Percentiles rank a stretch among this genome's conserved stretches.
Conservation (phyloP, 2,797 vertebrate genomes). For the Poecile montanus region DNA sequence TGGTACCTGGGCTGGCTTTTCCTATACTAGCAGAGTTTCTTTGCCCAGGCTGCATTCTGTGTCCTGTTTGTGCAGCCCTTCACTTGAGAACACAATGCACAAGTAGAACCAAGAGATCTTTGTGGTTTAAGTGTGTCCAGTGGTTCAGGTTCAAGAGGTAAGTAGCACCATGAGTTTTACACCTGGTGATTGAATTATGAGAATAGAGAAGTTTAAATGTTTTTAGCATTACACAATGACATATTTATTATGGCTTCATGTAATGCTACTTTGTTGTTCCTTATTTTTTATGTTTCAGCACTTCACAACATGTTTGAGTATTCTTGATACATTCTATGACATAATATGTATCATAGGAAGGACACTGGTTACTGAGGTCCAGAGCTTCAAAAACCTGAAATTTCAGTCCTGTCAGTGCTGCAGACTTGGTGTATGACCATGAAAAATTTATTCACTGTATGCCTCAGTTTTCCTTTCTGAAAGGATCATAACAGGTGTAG, state of each 20-base stretch:
- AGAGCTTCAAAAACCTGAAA: not conserved
- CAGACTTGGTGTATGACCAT: not conserved
- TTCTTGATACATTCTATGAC: not conserved
- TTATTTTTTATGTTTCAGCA: not conserved
- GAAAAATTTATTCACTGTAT: not conserved
- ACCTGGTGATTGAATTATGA: not conserved
- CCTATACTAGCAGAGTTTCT: not conserved
- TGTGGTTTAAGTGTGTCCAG: not conserved
- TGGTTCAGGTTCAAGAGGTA: not conserved
- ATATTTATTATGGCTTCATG: not conserved
- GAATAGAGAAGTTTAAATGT: not conserved
- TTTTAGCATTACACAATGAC: not conserved
- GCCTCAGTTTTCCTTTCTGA: not conserved
- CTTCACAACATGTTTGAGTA: not conserved
- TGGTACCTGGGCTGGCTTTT: not conserved
- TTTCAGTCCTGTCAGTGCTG: not conserved
- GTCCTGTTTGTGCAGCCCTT: not conserved
- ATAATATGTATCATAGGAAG: not conserved
- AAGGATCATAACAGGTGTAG: not conserved
- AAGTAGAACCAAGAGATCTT: not conserved
- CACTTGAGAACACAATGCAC: not conserved
- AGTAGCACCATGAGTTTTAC: not conserved
- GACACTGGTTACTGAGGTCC: not conserved
- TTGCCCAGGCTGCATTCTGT: not conserved
- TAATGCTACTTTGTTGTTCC: not conserved